Percentiles rank a stretch among this genome's conserved stretches.
These are phyloP conservation scores for Squalus acanthias DNA, from an alignment of 2,797 vertebrate species.

Conservation along the genomic window DNA sequence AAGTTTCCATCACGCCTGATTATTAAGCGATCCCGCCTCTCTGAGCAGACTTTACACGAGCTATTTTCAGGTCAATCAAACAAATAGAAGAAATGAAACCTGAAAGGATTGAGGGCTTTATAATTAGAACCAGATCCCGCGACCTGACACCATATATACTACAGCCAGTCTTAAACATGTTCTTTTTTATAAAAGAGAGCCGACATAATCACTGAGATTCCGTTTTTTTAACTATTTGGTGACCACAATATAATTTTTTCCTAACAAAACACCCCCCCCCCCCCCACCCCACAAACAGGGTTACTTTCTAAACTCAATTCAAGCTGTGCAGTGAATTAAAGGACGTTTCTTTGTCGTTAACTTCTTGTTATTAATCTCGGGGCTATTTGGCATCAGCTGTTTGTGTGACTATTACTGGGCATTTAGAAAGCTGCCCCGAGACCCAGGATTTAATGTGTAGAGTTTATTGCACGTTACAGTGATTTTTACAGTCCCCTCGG, in stretches of 20 bases:
- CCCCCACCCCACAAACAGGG: not conserved
- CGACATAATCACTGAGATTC: not conserved
- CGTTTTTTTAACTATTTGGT: not conserved
- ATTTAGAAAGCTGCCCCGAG: not conserved
- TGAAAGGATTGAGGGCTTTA: not conserved
- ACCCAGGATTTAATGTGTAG: not conserved
- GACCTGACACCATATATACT: not conserved
- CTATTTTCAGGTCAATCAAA: conserved; percentile 1
- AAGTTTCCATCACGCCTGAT: not conserved
- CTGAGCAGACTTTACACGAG: not conserved
- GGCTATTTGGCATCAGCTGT: not conserved
- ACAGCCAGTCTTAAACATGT: not conserved
- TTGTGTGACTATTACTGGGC: not conserved
- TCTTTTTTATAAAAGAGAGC: not conserved
- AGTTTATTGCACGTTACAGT: not conserved
- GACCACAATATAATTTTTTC: not conserved
- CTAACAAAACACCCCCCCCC: not conserved
- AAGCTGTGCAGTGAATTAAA: not conserved
- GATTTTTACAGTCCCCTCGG: not conserved
- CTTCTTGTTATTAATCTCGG: not conserved
- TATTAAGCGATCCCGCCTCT: not conserved
- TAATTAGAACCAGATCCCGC: not conserved
- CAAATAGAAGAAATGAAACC: not conserved
- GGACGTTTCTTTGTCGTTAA: no score
- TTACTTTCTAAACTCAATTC: not conserved